Base-by-base conservation (phyloP, 2,888 invertebrate genomes). In the Chesias legatella region DNA sequence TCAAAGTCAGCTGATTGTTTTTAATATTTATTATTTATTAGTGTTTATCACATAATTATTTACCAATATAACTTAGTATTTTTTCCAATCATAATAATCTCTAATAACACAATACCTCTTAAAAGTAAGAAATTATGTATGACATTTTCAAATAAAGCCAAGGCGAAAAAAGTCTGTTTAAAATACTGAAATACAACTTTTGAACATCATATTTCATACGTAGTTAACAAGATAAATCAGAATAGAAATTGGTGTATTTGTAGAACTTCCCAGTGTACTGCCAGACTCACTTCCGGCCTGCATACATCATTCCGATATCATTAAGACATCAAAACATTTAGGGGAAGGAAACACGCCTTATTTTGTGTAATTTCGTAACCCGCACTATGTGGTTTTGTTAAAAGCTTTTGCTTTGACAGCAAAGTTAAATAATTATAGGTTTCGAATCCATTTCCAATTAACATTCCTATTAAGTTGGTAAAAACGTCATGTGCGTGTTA, bases 261-360 rank as follows among this genome's bases (percentile, higher is more conserved):
- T 40, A 42, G 44, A 54, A 50, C 48, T 55, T 55, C 29, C 42
- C 33, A 49, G 44, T 32, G n/a, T n/a, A n/a, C 47, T 63, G 67
- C 63, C 64, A 71, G 62, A 62, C 24, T 48, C 51, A 60, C 68
- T 82, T 84, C 84, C 84, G 79, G 68, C 48, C 51, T 61, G 67
- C 79, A 80, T 84, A 75, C 76, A 82, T 83, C 81, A 82, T 63
- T 67, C 66, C 60, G 58, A 73, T 79, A 71, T 71, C 76, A 85
- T 85, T 83, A 84, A 82, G 83, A 82, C 75, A 83, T 85, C 79
- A 77, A 67, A 72, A 70, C 60, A 56, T 42, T 54, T 56, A 56
- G 53, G 63, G 79, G 75, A 65, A 66, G 63, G 63, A 65, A 71
- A 67, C 73, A 72, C 76, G 60, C 77, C 72, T 75, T 68, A 73